Evolutionary conservation across 2,113 vertebrate genomes (phyloP).

Genomic region (Pipa parva): DNA sequence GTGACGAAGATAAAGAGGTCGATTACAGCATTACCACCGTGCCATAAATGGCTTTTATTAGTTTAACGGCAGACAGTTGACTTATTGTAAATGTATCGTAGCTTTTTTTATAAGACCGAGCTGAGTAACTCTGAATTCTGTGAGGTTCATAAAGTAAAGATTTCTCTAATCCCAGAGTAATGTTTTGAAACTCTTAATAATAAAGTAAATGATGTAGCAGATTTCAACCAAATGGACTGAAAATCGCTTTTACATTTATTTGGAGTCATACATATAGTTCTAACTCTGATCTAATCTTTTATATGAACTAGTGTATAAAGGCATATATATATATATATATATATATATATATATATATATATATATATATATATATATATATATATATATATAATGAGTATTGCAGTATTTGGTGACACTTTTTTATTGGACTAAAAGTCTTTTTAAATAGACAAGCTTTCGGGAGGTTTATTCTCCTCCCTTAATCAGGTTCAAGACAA

Average conservation of each 20-base stretch:
- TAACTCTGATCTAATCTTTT: too few species aligned
- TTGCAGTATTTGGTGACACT: too few species aligned
- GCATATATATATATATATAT: too few species aligned
- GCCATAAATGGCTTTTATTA: neutral
- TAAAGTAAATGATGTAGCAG: constrained; percentile 6
- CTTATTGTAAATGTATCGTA: neutral
- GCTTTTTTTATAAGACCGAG: neutral
- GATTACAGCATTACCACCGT: constrained; percentile 7
- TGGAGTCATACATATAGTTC: neutral
- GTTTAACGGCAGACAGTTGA: constrained; percentile 10
- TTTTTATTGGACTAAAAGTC: too few species aligned
- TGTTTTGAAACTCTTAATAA: constrained; percentile 1
- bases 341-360: too few species aligned
- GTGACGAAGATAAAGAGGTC: constrained; percentile 21
- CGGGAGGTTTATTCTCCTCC: too few species aligned
- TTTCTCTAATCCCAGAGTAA: neutral
- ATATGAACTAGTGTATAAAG: too few species aligned
- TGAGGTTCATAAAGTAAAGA: constrained; percentile 1
- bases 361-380: too few species aligned
- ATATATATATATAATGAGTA: too few species aligned
- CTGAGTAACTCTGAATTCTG: neutral
- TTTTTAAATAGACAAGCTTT: too few species aligned
- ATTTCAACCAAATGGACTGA: neutral
- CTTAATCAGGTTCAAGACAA: too few species aligned
- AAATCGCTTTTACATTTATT: constrained; percentile 5